Base-by-base conservation (phyloP, 2,888 invertebrate genomes). In the Drepana falcataria region DNA sequence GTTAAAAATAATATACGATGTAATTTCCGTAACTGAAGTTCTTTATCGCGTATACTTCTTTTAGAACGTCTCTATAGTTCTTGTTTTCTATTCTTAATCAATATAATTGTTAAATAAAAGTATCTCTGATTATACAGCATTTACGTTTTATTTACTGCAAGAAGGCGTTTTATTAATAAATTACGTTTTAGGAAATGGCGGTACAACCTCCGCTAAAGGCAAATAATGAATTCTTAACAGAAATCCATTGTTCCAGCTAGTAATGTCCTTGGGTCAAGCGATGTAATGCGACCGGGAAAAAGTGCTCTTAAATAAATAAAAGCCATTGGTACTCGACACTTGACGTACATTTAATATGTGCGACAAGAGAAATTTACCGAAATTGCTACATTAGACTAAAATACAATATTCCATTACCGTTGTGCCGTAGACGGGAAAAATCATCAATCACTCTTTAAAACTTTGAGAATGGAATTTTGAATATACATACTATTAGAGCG, bases 231-330 rank as follows among this genome's bases (percentile, higher is more conserved):
- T 49, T 49, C 9, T 49, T 49, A 49, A 49, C 35, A 49, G 49
- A 49, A 49, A 49, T 35, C 49, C 21, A 49, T 37, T 49, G 49
- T 49, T 21, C 21, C n/a, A 35, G 49, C n/a, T 21, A n/a, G 35
- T 59, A 58, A 59, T 58, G 64, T 61, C 52, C 52, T 54, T 51
- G 59, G 63, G 61, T 62, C 56, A 65, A 48, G 59, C 52, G 51
- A 55, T 55, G 63, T 64, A 64, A 70, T 61, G 66, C 66, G 71
- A 61, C 62, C 61, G 60, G 56, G 59, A 64, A 61, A 63, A 65
- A 64, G 64, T 66, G 61, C 56, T 52, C 58, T 57, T 71, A 59
- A 68, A 71, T 70, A 71, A 67, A 63, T 69, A 65, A 67, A 66
- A 60, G 59, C 35, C 21, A 48, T 35, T 21, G 21, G 37, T 35